A percentile compares a stretch with the other conserved stretches of the same genome.
These are phyloP conservation scores for Tapera naevia DNA, from an alignment of 2,797 vertebrate species.

Conservation along the genomic window DNA sequence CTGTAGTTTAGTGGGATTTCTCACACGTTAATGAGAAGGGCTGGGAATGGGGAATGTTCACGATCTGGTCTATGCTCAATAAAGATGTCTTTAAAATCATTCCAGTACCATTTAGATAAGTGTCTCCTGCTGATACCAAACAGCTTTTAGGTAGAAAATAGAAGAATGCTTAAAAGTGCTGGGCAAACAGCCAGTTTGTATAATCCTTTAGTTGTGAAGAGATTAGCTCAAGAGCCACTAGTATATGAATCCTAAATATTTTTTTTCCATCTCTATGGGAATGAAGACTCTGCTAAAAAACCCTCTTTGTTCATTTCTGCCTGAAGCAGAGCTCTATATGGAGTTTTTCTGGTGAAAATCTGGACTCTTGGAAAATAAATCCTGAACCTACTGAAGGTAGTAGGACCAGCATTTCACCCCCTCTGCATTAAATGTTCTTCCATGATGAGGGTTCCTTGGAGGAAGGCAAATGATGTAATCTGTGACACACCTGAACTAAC, in stretches of 20 bases:
- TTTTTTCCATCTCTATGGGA: not conserved
- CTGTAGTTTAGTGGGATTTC: not conserved
- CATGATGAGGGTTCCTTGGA: not conserved
- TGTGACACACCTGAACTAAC: not conserved
- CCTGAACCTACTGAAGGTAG: not conserved
- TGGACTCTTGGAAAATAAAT: not conserved
- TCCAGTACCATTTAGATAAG: conserved; percentile 3
- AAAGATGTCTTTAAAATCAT: not conserved
- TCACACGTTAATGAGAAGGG: not conserved
- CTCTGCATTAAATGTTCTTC: not conserved
- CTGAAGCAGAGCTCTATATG: not conserved
- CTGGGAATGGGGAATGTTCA: not conserved
- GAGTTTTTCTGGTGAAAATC: not conserved
- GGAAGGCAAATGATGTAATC: not conserved
- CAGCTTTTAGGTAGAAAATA: conserved; percentile 3
- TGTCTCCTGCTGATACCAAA: not conserved
- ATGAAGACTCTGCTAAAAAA: not conserved
- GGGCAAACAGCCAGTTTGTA: conserved; percentile 8
- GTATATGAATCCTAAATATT: not conserved
- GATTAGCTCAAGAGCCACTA: not conserved
- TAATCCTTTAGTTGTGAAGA: conserved; percentile 1
- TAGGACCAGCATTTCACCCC: not conserved
- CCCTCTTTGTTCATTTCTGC: not conserved
- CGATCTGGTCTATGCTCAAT: not conserved
- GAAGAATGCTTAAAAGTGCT: conserved; percentile 14